Percentiles rank a stretch among this genome's conserved stretches.
Conservation (phyloP, 2,113 vertebrate genomes). For the Acanthisitta chloris region DNA sequence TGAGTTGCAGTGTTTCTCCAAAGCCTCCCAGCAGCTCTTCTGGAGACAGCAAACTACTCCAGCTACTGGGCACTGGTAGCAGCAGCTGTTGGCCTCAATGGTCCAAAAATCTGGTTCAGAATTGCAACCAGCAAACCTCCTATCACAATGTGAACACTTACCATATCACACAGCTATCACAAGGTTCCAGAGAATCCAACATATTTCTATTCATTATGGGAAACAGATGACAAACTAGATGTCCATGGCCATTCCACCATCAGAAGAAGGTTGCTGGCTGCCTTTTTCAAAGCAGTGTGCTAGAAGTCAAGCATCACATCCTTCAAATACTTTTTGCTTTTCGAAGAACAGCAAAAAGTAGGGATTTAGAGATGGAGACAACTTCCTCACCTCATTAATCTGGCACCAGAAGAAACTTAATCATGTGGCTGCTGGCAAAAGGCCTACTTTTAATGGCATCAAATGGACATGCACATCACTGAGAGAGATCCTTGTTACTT, state of each 20-base stretch:
- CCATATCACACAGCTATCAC: not conserved
- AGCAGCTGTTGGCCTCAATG: rapidly evolving
- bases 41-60: not conserved
- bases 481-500: not conserved
- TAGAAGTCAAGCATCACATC: not conserved
- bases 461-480: not conserved
- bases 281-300: not conserved
- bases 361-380: not conserved
- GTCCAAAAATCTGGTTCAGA: not conserved
- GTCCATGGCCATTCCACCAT: rapidly evolving
- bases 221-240: rapidly evolving
- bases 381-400: not conserved
- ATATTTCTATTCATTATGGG: not conserved
- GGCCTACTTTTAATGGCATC: not conserved
- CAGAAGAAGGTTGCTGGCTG: not conserved
- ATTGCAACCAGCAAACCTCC: not conserved
- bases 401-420: not conserved
- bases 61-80: not conserved
- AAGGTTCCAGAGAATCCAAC: not conserved
- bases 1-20: not conserved
- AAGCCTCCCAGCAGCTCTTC: not conserved
- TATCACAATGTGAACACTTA: rapidly evolving
- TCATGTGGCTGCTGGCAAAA: not conserved
- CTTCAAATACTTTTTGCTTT: not conserved
- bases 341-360: rapidly evolving